A percentile compares a stretch with the other conserved stretches of the same genome.
Conservation (phyloP, 2,113 vertebrate species). For the Podarcis muralis region DNA sequence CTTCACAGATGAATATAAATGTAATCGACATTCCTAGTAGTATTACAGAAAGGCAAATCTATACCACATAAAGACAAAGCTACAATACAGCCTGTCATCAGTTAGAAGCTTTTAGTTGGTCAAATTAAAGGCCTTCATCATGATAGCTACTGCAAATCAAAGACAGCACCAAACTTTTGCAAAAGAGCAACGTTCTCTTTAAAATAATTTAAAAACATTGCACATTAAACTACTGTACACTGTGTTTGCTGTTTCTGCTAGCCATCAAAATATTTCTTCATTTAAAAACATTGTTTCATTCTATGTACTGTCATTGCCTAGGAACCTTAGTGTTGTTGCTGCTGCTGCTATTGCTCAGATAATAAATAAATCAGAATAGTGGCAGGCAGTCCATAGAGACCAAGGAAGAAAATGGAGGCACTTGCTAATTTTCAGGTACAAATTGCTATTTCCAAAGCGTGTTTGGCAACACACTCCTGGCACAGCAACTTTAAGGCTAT, state of each 20-base stretch:
- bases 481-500: conserved; percentile 13
- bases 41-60: conserved; percentile 26
- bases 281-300: conserved; percentile 11
- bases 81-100: conserved; percentile 13
- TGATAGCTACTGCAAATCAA: conserved; percentile 32
- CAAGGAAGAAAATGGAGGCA: conserved; percentile 12
- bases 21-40: background rate
- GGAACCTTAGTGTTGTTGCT: conserved; percentile 26
- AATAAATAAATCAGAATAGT: conserved; percentile 19
- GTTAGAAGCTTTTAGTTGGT: conserved; percentile 41
- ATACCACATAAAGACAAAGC: conserved; percentile 18
- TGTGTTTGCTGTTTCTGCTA: conserved; percentile 22
- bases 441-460: background rate
- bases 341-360: conserved; percentile 9
- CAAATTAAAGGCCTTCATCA: conserved; percentile 49
- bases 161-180: conserved; percentile 30
- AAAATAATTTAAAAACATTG: conserved; percentile 39
- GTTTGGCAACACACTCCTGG: background rate
- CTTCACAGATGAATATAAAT: conserved; percentile 43
- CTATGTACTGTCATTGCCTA: conserved; percentile 37
- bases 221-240: conserved; percentile 5
- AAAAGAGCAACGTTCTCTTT: conserved; percentile 43
- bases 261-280: conserved; percentile 23
- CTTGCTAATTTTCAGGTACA: conserved; percentile 15
- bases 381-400: conserved; percentile 25